Evolutionary conservation across 2,113 vertebrate genomes (phyloP).

Genomic region (Ellobius talpinus): DNA sequence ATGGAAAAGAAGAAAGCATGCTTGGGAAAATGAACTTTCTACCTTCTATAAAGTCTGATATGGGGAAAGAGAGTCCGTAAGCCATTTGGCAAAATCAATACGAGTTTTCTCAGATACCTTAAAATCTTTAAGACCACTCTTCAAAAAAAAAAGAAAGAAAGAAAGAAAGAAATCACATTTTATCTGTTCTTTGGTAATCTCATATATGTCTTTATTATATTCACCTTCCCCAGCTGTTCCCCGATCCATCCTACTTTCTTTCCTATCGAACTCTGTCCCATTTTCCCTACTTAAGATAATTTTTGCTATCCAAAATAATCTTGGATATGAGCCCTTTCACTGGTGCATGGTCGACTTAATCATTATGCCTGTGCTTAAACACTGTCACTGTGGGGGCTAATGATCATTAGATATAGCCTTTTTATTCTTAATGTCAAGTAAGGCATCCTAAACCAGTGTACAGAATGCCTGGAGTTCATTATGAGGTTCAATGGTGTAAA

Average conservation of each 20-base stretch:
- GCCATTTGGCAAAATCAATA: background rate
- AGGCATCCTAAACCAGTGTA: background rate
- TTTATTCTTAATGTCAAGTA: background rate
- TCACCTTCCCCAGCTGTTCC: background rate
- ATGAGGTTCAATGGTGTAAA: background rate
- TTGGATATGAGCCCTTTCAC: background rate
- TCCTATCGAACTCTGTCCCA: background rate
- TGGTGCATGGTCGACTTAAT: background rate
- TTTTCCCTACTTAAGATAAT: background rate
- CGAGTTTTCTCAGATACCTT: background rate
- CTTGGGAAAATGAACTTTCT: background rate
- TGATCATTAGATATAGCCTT: background rate
- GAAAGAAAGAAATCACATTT: background rate
- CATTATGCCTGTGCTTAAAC: background rate
- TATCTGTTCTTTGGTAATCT: background rate
- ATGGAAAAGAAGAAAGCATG: background rate
- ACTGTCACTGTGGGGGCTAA: accelerated
- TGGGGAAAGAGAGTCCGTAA: background rate
- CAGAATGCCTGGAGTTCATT: background rate
- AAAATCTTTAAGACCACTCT: background rate
- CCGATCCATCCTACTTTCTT: background rate
- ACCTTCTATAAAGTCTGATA: background rate
- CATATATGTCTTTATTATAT: background rate
- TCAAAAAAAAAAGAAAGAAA: too few relatives aligned
- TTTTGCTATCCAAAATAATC: background rate